A percentile compares a stretch with the other conserved stretches of the same genome.
Evolutionary conservation across 2,888 invertebrate genomes (phyloP).

Genomic region (Miltochrista miniata): DNA sequence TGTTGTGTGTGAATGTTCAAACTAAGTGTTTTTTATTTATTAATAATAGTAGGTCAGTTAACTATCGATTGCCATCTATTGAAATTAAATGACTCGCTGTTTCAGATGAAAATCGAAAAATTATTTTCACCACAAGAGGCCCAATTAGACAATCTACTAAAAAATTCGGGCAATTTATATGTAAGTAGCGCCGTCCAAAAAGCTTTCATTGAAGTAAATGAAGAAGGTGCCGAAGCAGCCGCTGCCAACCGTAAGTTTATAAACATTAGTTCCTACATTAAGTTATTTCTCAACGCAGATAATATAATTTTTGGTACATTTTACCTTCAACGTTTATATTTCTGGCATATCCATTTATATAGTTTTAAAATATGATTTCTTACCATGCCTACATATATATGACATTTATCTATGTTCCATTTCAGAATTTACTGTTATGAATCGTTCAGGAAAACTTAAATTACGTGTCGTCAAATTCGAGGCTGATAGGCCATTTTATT

Average conservation of each 20-base stretch:
- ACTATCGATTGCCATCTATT: neutral
- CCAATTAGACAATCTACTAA: slow-evolving; percentile 85
- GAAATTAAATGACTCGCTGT: neutral
- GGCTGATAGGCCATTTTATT: slow-evolving; percentile 42
- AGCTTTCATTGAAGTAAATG: slow-evolving; percentile 92
- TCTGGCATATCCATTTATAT: too few relatives aligned
- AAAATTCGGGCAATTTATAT: slow-evolving; percentile 64
- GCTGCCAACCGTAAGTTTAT: slow-evolving; percentile 89
- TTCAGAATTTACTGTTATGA: slow-evolving; percentile 23
- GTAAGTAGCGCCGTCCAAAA: slow-evolving; percentile 90
- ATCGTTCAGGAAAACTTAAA: slow-evolving; percentile 15
- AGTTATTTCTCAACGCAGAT: neutral
- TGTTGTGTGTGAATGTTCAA: neutral
- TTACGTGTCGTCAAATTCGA: slow-evolving; percentile 28
- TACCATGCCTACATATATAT: neutral
- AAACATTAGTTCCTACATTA: too few relatives aligned
- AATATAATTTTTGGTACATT: slow-evolving; percentile 1
- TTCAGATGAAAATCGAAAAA: slow-evolving; percentile 51
- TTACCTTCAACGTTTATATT: too few relatives aligned
- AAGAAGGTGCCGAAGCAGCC: slow-evolving; percentile 93
- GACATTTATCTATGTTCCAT: slow-evolving; percentile 14
- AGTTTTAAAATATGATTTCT: too few relatives aligned
- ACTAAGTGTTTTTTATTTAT: neutral
- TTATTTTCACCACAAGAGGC: slow-evolving; percentile 68
- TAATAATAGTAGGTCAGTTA: neutral